phyloP scores from a whole-genome alignment of 2,888 invertebrate species.

The Drosophila subquinaria region DNA sequence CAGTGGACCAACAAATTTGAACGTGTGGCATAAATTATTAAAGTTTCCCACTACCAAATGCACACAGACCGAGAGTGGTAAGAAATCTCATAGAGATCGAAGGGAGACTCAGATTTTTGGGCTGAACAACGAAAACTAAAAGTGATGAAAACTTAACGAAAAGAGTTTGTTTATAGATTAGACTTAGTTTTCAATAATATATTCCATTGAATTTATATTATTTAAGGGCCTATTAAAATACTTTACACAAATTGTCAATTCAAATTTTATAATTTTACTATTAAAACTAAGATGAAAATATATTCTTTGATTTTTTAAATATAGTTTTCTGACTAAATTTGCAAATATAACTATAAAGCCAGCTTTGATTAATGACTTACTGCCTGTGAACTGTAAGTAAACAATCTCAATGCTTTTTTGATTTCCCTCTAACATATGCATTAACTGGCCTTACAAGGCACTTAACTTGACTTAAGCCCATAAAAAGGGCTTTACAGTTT shows the following conservation, averaged over 20 bases:
- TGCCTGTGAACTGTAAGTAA: too few relatives aligned
- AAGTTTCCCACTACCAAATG: slow-evolving; percentile 40
- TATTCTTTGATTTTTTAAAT: too few relatives aligned
- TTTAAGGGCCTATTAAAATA: too few relatives aligned
- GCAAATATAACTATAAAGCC: too few relatives aligned
- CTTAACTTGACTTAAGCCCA: not conserved
- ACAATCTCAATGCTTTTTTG: too few relatives aligned
- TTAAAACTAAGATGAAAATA: too few relatives aligned
- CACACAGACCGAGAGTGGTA: slow-evolving; percentile 8
- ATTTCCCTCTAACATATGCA: not conserved
- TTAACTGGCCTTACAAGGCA: slow-evolving; percentile 4
- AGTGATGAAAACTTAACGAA: not conserved
- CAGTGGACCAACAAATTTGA: slow-evolving; percentile 41
- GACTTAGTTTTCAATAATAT: too few relatives aligned
- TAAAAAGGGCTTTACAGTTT: not conserved
- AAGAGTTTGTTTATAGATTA: not conserved
- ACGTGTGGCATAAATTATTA: slow-evolving; percentile 54
- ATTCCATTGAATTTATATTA: too few relatives aligned
- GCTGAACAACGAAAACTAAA: not conserved
- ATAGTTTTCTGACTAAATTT: too few relatives aligned
- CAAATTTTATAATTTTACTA: too few relatives aligned
- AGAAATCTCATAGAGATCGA: slow-evolving; percentile 1
- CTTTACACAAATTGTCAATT: too few relatives aligned
- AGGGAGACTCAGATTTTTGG: slow-evolving; percentile 4
- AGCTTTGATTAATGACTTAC: too few relatives aligned